Percentiles rank a stretch among this genome's conserved stretches.
These are phyloP conservation scores for Okapia johnstoni DNA, from an alignment of 2,113 vertebrate genomes.

Conservation along the genomic window DNA sequence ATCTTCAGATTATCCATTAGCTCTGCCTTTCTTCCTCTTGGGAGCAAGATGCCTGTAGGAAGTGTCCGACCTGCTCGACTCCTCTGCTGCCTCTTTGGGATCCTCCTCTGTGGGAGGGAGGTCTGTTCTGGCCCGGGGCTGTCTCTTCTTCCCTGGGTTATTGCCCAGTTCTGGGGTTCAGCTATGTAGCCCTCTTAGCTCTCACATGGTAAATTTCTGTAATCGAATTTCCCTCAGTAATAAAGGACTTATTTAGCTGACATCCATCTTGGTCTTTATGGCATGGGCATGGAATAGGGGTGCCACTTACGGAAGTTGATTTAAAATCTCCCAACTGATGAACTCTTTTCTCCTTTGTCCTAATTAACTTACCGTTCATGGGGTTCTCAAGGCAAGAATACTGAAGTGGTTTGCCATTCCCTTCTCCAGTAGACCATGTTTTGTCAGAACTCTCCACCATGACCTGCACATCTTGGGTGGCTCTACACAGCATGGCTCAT, in stretches of 20 bases:
- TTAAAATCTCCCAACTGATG: background rate
- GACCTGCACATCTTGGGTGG: background rate
- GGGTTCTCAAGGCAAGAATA: background rate
- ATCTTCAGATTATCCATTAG: background rate
- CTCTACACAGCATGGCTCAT: background rate
- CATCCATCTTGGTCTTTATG: background rate
- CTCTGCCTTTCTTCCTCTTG: background rate
- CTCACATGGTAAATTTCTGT: background rate
- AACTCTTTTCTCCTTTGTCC: background rate
- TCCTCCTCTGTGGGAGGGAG: background rate
- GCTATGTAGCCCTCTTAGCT: background rate
- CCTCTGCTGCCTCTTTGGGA: too few relatives aligned
- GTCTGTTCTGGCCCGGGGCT: too few relatives aligned
- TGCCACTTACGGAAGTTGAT: background rate
- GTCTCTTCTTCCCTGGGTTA: background rate
- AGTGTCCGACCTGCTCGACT: fast-evolving
- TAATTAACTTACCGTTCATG: background rate
- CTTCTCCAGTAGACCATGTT: background rate
- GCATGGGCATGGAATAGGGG: background rate
- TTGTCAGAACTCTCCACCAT: background rate
- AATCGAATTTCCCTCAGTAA: background rate
- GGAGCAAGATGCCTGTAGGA: background rate
- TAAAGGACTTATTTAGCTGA: background rate
- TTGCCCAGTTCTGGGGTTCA: background rate
- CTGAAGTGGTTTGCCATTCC: background rate